These are phyloP conservation scores for Arbacia lixula DNA, from an alignment of 53 echinoderm and acorn worm species.

Conservation along the genomic window DNA sequence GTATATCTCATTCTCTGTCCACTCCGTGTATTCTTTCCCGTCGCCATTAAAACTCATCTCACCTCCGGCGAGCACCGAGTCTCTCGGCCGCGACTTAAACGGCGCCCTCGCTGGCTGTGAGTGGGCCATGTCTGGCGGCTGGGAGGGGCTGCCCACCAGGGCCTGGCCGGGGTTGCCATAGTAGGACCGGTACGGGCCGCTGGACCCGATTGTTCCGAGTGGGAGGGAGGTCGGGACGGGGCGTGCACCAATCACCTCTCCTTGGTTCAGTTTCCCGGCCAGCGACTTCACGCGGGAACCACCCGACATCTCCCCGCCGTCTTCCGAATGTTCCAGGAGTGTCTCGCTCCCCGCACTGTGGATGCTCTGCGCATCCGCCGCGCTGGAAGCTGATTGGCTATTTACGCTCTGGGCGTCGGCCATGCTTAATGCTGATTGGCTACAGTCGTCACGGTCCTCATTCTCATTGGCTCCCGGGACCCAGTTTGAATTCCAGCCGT, in stretches of 20 bases:
- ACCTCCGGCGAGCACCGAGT: constrained; percentile 35
- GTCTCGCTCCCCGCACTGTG: constrained; percentile 46
- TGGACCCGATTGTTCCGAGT: constrained; percentile 5
- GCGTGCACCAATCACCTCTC: background rate
- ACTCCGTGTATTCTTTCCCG: constrained; percentile 45
- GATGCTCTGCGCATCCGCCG: constrained; percentile 52
- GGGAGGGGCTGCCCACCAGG: constrained; percentile 41
- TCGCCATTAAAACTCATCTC: constrained; percentile 27
- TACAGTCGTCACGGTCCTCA: constrained; percentile 41
- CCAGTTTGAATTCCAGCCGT: constrained; percentile 53
- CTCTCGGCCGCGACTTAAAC: constrained; percentile 19
- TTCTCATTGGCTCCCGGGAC: constrained; percentile 11
- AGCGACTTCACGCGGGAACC: constrained; percentile 24
- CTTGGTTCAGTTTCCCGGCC: constrained; percentile 17
- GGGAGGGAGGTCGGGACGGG: constrained; percentile 53
- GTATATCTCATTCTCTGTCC: constrained; percentile 58
- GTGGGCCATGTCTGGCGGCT: background rate
- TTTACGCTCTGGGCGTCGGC: constrained; percentile 34
- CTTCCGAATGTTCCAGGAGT: constrained; percentile 18
- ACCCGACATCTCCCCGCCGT: background rate
- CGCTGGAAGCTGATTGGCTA: constrained; percentile 47
- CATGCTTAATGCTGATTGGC: constrained; percentile 49
- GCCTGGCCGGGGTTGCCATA: constrained; percentile 33
- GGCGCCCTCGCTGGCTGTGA: background rate
- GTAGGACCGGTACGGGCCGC: constrained; percentile 2